Percentiles rank a stretch among this genome's conserved stretches.
Evolutionary conservation across 2,113 vertebrate genomes (phyloP).

Genomic region (Emydura subglobosa): DNA sequence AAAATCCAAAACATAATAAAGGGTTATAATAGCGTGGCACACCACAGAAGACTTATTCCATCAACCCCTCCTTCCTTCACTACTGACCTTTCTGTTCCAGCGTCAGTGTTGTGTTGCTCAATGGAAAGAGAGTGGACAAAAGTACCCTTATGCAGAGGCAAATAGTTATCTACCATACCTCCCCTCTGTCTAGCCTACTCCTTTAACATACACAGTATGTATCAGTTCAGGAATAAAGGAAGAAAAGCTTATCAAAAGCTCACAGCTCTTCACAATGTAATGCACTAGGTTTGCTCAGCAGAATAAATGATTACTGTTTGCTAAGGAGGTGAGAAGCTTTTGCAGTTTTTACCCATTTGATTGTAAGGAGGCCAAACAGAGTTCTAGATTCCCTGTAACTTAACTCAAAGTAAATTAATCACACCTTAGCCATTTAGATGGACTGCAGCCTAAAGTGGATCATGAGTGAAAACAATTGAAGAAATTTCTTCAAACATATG

Average conservation of each 20-base stretch:
- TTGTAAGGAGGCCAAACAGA: neutral
- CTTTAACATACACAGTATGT: fast-evolving
- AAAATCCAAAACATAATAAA: slow-evolving; percentile 2
- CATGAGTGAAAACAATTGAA: slow-evolving; percentile 62
- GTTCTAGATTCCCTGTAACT: neutral
- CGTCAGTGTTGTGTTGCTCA: fast-evolving
- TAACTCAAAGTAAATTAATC: slow-evolving; percentile 22
- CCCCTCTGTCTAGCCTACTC: neutral
- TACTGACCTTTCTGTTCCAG: neutral
- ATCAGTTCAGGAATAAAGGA: neutral
- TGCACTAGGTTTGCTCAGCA: slow-evolving; percentile 29
- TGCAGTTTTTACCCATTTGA: neutral
- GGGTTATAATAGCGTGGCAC: neutral
- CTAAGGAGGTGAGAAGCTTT: slow-evolving; percentile 27
- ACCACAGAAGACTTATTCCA: neutral
- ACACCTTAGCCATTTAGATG: slow-evolving; percentile 41
- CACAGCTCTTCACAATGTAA: slow-evolving; percentile 1
- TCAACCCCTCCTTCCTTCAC: neutral
- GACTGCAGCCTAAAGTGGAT: slow-evolving; percentile 13
- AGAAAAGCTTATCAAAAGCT: slow-evolving; percentile 44
- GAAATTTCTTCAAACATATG: slow-evolving; percentile 63
- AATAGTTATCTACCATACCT: neutral
- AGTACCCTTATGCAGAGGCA: neutral
- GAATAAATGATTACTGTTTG: neutral
- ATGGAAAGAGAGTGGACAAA: fast-evolving